Base-by-base conservation (phyloP, 2,888 invertebrate genomes). In the Tachystola acroxantha region DNA sequence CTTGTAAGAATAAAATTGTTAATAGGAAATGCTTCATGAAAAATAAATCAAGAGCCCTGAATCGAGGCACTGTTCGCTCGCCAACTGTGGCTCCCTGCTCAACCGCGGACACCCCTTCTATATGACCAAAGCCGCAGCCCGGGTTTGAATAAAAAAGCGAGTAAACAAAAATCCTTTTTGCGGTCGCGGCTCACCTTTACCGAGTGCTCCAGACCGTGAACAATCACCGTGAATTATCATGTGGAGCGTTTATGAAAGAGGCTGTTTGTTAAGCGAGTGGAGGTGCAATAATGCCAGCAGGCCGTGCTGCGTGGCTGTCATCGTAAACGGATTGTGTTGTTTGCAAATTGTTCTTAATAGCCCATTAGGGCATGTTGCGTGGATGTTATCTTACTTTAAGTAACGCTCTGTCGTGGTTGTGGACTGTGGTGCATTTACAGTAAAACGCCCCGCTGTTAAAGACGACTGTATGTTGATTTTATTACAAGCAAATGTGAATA, bases 141-240 rank as follows among this genome's bases (percentile, higher is more conserved):
- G 64, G 56, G 61, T 62, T 67, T 68, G 65, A 71, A 80, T 71
- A 76, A 76, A 77, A 75, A 74, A 64, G 60, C 57, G 50, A 63
- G 72, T 69, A 75, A 80, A 82, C 75, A 80, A 76, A 80, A 80
- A 78, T 74, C 65, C 71, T 77, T 77, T 82, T 79, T 79, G 80
- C 62, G 81, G 79, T 77, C 68, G 78, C 77, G 84, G 80, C 75
- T 76, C 70, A 73, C 78, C 79, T 82, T 80, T 80, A 65, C 72
- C 57, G 58, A 55, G 75, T 72, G 71, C 65, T 76, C 74, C 75
- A 85, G 85, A 86, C 85, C 81, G 71, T 84, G 82, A 80, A 85
- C 77, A 79, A 84, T 81, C 74, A 68, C 64, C 62, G 63, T 68
- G 78, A 76, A 80, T 85, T 81, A 82, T 77, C 79, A 80, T 75